Conservation (phyloP, 2,113 vertebrate species). For the Eulacestoma nigropectus region DNA sequence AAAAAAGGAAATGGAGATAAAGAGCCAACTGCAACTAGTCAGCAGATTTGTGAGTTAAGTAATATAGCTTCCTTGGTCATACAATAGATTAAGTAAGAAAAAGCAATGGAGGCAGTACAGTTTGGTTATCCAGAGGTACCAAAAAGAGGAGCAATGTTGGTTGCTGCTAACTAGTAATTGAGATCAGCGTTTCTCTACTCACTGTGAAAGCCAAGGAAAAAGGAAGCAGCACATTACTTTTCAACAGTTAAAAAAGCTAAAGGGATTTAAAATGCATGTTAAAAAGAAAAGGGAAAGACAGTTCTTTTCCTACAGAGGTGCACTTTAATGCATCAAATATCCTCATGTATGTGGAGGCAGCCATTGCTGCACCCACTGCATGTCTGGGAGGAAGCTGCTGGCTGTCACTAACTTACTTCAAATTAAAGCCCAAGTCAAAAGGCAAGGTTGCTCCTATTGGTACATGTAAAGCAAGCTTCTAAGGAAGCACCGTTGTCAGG, state of each 20-base stretch:
- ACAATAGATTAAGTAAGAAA: not conserved
- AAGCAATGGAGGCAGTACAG: not conserved
- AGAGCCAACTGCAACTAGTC: not conserved
- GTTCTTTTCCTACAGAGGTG: not conserved
- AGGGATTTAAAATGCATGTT: not conserved
- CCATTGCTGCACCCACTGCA: not conserved
- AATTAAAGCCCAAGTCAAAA: not conserved
- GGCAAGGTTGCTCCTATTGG: not conserved
- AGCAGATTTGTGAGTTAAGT: not conserved
- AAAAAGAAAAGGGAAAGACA: not conserved
- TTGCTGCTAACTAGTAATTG: not conserved
- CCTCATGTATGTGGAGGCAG: not conserved
- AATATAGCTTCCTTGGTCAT: not conserved
- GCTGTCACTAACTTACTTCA: not conserved
- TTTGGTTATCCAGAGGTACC: not conserved
- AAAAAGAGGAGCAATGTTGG: not conserved
- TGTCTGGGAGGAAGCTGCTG: not conserved
- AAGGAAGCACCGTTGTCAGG: not conserved
- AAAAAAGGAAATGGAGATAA: not conserved
- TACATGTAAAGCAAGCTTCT: not conserved
- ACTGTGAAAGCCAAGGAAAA: not conserved
- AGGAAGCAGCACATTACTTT: not conserved
- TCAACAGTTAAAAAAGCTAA: not conserved
- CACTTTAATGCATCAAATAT: not conserved
- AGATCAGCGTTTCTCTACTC: not conserved